Evolutionary conservation across 2,888 invertebrate genomes (phyloP), one percentile per base, ranked within the genome.

Genomic region (Heliconius sara): DNA sequence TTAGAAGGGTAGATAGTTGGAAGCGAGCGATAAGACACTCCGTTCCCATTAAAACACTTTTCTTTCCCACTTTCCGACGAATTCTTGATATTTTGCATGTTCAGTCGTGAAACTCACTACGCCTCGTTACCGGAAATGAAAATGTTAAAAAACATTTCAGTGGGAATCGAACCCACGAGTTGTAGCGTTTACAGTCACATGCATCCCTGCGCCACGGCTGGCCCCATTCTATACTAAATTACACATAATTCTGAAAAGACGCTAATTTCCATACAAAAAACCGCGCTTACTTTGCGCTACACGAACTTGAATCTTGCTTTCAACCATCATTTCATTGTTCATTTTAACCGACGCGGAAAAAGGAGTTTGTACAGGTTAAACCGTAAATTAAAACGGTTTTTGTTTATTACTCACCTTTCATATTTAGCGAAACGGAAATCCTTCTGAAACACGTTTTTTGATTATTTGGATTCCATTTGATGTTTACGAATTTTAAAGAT

Each of bases 311-410:
- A 30, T 72, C 10, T 19, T 30, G 34, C 57, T 60, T 27, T 73
- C 57, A 89, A 89, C 88, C 89, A 88, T 88, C 87, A 87, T 86
- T 82, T 87, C 83, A 87, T 88, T 88, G 87, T 89, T 88, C 84
- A 87, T 88, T 86, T 85, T 85, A 84, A 84, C 84, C 85, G 83
- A 86, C 76, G 80, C 72, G 80, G 77, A 83, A 81, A 80, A 80
- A 76, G 73, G 68, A 78, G 76, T 78, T 60, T 68, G 68, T 81
- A 74, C 66, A 27, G 76, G 71, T 70, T 74, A 74, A 78, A 75
- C 70, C 74, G 60, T 39, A 66, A 81, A 80, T 80, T 74, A 79
- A 77, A 75, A 77, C 63, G 75, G 71, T 43, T 63, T 76, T 52
- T 71, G 76, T 77, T 79, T 60, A 34, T 60, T 73, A 73, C 60